Evolutionary conservation across 2,113 vertebrate species (phyloP).

Genomic region (Dascyllus trimaculatus): DNA sequence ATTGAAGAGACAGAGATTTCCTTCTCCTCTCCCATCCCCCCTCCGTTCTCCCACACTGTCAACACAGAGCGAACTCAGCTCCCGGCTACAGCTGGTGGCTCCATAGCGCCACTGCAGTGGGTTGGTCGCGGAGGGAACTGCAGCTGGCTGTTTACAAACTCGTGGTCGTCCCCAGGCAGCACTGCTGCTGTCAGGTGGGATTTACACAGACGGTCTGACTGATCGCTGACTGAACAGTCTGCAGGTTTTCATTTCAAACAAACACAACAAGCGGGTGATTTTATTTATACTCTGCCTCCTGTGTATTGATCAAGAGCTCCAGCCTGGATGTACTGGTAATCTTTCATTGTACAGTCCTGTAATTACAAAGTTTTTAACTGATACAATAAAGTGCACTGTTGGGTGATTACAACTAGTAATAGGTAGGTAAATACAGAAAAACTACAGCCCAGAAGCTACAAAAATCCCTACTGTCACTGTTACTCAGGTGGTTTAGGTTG

Average conservation of each 20-base stretch:
- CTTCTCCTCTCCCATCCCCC: slow-evolving; percentile 52
- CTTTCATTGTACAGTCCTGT: background rate
- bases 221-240: slow-evolving; percentile 45
- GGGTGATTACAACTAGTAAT: no score
- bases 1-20: slow-evolving; percentile 66
- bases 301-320: background rate
- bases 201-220: slow-evolving; percentile 29
- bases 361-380: no score
- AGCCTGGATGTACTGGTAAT: background rate
- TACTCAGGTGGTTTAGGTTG: no score
- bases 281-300: background rate
- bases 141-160: slow-evolving; percentile 65
- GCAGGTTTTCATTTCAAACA: slow-evolving; percentile 28
- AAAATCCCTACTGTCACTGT: no score
- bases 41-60: slow-evolving; percentile 55
- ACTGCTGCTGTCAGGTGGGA: slow-evolving; percentile 48
- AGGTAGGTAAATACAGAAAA: no score
- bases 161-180: slow-evolving; percentile 22
- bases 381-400: no score
- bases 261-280: slow-evolving; percentile 24
- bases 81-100: slow-evolving; percentile 29
- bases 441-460: no score
- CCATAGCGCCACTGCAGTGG: slow-evolving; percentile 72
- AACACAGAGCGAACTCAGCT: slow-evolving; percentile 41
- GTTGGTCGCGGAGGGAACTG: slow-evolving; percentile 53